Percentiles rank a stretch among this genome's conserved stretches.
Conservation (phyloP, 2,888 invertebrate genomes). For the Nomada fucata region DNA sequence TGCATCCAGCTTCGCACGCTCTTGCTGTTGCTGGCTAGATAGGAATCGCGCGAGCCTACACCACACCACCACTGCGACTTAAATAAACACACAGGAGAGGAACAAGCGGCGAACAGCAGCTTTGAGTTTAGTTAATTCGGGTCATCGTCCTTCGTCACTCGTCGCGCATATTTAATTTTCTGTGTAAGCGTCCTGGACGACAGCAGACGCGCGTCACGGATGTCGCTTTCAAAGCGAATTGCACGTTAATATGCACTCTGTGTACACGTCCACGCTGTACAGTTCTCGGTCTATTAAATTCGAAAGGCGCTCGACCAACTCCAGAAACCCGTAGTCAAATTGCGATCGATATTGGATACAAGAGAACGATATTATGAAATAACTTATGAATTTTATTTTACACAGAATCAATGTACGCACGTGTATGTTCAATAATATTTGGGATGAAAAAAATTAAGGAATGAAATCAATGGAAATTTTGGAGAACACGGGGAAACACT, state of each 20-base stretch:
- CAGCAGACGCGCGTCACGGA: slow-evolving; percentile 32
- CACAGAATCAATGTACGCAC: background rate
- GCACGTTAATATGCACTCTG: slow-evolving; percentile 36
- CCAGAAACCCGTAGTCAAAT: slow-evolving; percentile 44
- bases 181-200: slow-evolving; percentile 50
- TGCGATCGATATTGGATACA: slow-evolving; percentile 34
- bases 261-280: slow-evolving; percentile 25
- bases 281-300: slow-evolving; percentile 49
- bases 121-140: slow-evolving; percentile 75
- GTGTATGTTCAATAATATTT: slow-evolving; percentile 18
- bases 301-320: slow-evolving; percentile 43
- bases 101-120: slow-evolving; percentile 56
- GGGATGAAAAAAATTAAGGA: slow-evolving; percentile 44
- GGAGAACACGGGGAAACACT: slow-evolving; percentile 18
- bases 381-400: background rate
- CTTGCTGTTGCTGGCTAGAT: slow-evolving; percentile 28
- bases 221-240: slow-evolving; percentile 55
- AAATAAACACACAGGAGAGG: slow-evolving; percentile 67
- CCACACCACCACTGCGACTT: slow-evolving; percentile 60
- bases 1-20: background rate
- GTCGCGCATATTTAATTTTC: slow-evolving; percentile 69
- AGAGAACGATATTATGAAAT: background rate
- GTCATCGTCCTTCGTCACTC: slow-evolving; percentile 75
- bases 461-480: slow-evolving; percentile 55
- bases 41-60: slow-evolving; percentile 51